Evolutionary conservation across 2,113 vertebrate species (phyloP).

Genomic region (Calypte anna): DNA sequence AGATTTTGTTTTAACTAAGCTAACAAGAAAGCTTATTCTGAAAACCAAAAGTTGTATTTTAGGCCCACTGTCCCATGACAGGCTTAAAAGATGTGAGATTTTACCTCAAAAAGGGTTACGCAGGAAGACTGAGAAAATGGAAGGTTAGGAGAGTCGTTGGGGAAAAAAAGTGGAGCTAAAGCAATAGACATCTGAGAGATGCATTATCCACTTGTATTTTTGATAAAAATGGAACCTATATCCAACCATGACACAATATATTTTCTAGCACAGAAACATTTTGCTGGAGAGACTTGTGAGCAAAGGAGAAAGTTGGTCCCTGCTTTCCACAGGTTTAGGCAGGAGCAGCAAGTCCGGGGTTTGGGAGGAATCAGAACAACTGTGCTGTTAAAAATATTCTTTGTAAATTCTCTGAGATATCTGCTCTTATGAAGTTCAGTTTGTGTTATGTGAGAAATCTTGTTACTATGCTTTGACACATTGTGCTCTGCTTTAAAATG

Average conservation of each 20-base stretch:
- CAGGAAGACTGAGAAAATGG: background rate
- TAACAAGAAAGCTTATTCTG: background rate
- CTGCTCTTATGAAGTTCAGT: background rate
- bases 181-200: background rate
- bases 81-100: background rate
- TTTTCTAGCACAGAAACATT: background rate
- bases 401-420: background rate
- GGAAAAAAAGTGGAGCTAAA: background rate
- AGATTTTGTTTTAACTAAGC: background rate
- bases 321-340: background rate
- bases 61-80: accelerated
- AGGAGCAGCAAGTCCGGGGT: background rate
- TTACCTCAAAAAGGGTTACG: background rate
- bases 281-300: background rate
- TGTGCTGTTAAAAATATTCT: background rate
- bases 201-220: background rate
- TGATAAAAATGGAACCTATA: background rate
- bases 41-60: background rate
- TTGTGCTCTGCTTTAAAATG: background rate
- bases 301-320: background rate
- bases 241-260: background rate
- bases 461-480: background rate
- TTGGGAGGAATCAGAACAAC: background rate
- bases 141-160: background rate
- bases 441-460: background rate